Conservation (phyloP, 2,888 invertebrate genomes). For the Neoaliturus tenellus region DNA sequence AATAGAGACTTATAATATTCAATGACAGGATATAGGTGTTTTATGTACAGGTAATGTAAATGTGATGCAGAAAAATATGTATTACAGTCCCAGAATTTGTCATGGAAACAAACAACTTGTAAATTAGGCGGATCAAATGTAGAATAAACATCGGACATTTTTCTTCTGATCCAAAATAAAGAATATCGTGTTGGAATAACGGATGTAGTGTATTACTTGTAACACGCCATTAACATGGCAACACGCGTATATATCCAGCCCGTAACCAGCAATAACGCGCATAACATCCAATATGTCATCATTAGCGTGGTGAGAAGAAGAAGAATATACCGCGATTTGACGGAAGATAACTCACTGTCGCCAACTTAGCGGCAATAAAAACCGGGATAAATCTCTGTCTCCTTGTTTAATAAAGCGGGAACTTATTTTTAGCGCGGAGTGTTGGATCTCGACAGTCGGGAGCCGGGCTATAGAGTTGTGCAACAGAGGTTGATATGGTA, state of each 20-base stretch:
- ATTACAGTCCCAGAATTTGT: no score
- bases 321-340: slow-evolving; percentile 41
- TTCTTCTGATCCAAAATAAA: not conserved
- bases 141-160: no score
- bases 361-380: slow-evolving; percentile 43
- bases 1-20: no score
- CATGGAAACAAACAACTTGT: no score
- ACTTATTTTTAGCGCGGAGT: slow-evolving; percentile 24
- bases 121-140: no score
- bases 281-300: slow-evolving; percentile 13
- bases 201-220: not conserved
- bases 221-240: not conserved
- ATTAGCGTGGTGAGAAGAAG: slow-evolving; percentile 26
- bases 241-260: not conserved
- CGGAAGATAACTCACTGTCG: slow-evolving; percentile 36
- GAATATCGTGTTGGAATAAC: not conserved
- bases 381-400: slow-evolving; percentile 20
- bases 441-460: not conserved
- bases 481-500: not conserved
- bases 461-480: not conserved
- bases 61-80: no score
- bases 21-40: no score
- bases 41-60: no score
- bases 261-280: not conserved
- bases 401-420: slow-evolving; percentile 35